Percentiles rank a stretch among this genome's conserved stretches.
Conservation (phyloP, 2,113 vertebrate species). For the Xiphophorus maculatus region DNA sequence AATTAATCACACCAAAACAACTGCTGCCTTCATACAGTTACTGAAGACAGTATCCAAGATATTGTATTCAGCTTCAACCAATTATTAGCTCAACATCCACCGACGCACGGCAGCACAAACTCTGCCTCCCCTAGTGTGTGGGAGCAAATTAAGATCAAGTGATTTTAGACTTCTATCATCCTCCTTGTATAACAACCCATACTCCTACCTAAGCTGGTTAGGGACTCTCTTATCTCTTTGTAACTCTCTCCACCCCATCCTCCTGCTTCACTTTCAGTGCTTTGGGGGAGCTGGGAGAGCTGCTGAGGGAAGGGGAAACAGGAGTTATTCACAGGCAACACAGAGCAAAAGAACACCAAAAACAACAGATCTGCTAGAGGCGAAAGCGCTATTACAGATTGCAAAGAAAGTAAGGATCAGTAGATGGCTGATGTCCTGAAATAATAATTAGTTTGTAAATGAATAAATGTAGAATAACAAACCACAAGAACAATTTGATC, state of each 20-base stretch:
- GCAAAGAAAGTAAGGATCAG: constrained; percentile 21
- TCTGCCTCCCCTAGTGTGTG: constrained; percentile 49
- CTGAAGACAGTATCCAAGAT: constrained; percentile 1
- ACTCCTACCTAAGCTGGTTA: constrained; percentile 87
- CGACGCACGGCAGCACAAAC: constrained; percentile 42
- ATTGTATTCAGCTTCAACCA: constrained; percentile 2
- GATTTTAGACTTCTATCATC: constrained; percentile 69
- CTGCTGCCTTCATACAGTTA: background rate
- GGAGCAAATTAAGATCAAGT: constrained; percentile 58
- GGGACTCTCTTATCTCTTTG: constrained; percentile 84
- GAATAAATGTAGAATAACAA: background rate
- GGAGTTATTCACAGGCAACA: constrained; percentile 80
- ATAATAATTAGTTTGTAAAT: rapidly evolving
- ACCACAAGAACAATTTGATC: too few species aligned
- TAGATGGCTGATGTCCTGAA: constrained; percentile 26
- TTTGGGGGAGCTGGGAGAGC: constrained; percentile 84
- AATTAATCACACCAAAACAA: constrained; percentile 15
- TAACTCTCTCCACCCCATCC: constrained; percentile 86
- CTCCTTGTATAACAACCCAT: constrained; percentile 85
- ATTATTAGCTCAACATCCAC: constrained; percentile 34
- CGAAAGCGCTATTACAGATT: constrained; percentile 25
- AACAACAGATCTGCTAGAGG: constrained; percentile 49
- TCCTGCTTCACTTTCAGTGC: constrained; percentile 86
- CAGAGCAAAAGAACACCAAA: constrained; percentile 62
- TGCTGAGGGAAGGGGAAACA: constrained; percentile 87